phyloP scores from a whole-genome alignment of 2,113 vertebrate genomes.

The Xerus inauris region DNA sequence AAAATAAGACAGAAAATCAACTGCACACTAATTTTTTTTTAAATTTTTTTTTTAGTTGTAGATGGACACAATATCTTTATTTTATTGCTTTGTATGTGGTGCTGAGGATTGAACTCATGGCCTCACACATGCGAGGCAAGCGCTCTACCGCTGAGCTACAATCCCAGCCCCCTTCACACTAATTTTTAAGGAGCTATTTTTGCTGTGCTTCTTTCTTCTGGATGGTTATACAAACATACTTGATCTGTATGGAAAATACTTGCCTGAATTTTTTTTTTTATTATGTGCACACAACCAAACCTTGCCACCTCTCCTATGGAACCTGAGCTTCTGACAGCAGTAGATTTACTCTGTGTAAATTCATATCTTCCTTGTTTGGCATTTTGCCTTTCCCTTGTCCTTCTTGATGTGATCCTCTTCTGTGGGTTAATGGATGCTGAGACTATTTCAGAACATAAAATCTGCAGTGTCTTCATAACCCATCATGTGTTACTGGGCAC shows the following conservation, averaged over 20 bases:
- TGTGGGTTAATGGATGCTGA: not conserved
- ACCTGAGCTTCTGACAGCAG: not conserved
- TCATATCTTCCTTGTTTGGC: not conserved
- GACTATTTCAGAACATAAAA: not conserved
- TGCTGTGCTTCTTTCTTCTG: not conserved
- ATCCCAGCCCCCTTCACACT: no score
- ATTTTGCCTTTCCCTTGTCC: not conserved
- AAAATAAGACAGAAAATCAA: not conserved
- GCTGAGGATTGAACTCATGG: no score
- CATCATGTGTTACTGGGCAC: constrained; percentile 21
- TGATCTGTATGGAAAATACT: not conserved
- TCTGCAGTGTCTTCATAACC: constrained; percentile 5
- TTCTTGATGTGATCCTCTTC: not conserved
- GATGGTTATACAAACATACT: not conserved
- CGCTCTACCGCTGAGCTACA: no score
- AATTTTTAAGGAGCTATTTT: not conserved
- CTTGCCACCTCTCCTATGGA: not conserved
- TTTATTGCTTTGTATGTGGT: no score
- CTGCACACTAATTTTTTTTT: not conserved
- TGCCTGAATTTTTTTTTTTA: not conserved
- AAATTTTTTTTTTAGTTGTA: no score
- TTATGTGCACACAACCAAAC: not conserved
- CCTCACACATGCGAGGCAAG: no score
- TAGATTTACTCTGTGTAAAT: not conserved
- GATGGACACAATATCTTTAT: no score